These are phyloP conservation scores for Pseudopodoces humilis DNA, from an alignment of 2,113 vertebrate genomes.

Conservation along the genomic window DNA sequence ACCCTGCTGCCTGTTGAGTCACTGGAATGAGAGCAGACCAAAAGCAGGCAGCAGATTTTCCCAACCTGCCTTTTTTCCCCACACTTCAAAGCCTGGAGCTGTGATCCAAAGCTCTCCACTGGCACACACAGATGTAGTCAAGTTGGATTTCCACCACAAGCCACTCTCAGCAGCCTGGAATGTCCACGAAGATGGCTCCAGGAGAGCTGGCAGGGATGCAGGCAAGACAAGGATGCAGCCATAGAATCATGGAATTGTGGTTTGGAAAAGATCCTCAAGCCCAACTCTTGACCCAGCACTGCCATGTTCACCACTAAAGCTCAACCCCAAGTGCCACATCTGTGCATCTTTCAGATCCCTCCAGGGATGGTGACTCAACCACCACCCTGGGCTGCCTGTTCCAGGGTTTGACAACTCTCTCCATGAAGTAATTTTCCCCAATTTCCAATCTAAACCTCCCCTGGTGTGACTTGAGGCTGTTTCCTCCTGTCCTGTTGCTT, in stretches of 20 bases:
- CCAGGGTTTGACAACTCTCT: neutral
- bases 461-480: neutral
- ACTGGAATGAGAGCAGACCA: neutral
- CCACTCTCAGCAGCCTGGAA: neutral
- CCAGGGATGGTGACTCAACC: neutral
- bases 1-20: neutral
- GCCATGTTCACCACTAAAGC: neutral
- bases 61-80: accelerated
- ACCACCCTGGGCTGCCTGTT: neutral
- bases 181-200: neutral
- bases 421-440: neutral
- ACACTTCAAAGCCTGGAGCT: neutral
- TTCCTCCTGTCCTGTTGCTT: neutral
- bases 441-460: neutral
- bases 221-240: neutral
- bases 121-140: neutral
- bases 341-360: neutral
- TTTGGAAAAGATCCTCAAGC: neutral
- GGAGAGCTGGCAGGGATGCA: neutral
- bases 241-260: neutral
- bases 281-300: neutral
- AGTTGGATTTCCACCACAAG: neutral
- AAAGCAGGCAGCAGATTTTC: neutral
- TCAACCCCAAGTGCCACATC: neutral
- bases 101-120: neutral